These are phyloP conservation scores for Oxyruncus cristatus DNA, from an alignment of 2,113 vertebrate genomes.

Conservation along the genomic window DNA sequence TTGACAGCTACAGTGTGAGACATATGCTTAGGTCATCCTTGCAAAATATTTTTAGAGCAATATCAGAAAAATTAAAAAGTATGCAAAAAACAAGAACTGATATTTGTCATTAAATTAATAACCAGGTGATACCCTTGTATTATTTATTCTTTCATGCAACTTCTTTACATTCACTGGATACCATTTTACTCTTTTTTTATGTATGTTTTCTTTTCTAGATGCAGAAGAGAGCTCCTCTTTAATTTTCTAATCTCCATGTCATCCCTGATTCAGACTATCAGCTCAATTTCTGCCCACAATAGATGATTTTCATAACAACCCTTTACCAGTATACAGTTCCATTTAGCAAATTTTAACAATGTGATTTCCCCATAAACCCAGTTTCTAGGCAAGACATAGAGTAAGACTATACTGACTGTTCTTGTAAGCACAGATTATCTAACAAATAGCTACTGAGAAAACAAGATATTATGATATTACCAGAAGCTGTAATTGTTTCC, in stretches of 20 bases:
- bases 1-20: neutral
- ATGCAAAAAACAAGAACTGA: accelerated
- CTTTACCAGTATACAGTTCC: neutral
- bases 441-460: neutral
- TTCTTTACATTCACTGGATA: neutral
- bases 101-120: neutral
- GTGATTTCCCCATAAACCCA: neutral
- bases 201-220: neutral
- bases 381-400: neutral
- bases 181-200: neutral
- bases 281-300: neutral
- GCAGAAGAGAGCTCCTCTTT: neutral
- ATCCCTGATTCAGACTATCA: neutral
- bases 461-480: neutral
- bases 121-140: neutral
- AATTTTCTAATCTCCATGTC: neutral
- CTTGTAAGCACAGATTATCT: neutral
- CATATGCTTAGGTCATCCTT: neutral
- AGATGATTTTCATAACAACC: neutral
- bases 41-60: neutral
- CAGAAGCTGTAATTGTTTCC: neutral
- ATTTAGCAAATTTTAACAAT: neutral
- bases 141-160: neutral
- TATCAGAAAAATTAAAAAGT: neutral
- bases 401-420: neutral